phyloP scores from a whole-genome alignment of 2,888 invertebrate species.

The Philopedon plagiatum region DNA sequence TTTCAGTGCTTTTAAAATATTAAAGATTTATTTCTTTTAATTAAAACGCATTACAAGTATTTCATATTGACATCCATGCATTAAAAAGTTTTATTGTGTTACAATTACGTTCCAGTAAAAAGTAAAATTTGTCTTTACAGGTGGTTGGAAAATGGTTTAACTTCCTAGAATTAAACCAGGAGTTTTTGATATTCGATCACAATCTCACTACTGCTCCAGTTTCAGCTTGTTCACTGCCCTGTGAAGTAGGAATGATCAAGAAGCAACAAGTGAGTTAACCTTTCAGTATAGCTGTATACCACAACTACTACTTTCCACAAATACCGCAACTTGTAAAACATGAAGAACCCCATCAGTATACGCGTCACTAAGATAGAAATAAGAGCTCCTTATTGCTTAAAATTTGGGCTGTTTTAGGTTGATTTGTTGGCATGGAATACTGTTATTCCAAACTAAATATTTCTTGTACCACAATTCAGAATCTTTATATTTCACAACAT shows the following conservation, averaged over 20 bases:
- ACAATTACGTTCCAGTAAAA: not conserved
- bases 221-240: conserved; percentile 80
- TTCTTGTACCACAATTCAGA: too few species aligned
- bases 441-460: too few species aligned
- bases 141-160: conserved; percentile 77
- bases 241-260: conserved; percentile 77
- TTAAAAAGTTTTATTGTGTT: too few species aligned
- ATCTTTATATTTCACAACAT: too few species aligned
- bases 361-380: not conserved
- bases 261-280: conserved; percentile 72
- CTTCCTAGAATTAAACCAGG: conserved; percentile 69
- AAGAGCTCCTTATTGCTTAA: too few species aligned
- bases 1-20: conserved; percentile 14
- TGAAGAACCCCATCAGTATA: not conserved
- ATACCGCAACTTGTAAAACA: not conserved
- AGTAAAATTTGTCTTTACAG: conserved; percentile 64
- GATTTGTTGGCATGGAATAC: too few species aligned
- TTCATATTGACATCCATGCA: too few species aligned
- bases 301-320: not conserved
- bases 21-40: conserved; percentile 19
- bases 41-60: too few species aligned
- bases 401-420: not conserved
- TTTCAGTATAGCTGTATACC: not conserved
- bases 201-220: conserved; percentile 72
- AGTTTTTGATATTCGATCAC: conserved; percentile 72